Base-by-base conservation (phyloP, 2,797 vertebrate species). In the Paedocypris micromegethes region DNA sequence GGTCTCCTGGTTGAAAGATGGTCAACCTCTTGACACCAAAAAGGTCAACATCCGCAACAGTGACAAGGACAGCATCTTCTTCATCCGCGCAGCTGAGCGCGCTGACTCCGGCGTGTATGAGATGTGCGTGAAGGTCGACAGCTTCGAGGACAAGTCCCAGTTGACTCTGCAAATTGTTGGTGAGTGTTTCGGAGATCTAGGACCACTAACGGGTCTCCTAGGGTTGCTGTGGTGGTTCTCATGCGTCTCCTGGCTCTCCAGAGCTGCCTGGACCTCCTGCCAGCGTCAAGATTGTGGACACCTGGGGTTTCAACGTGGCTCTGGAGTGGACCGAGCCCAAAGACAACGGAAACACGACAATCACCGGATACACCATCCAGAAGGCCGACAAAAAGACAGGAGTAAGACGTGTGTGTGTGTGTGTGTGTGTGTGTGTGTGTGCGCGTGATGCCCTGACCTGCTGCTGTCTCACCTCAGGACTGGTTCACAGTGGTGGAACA, bases 311-410 rank as follows among this genome's bases (percentile, higher is more conserved):
- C 81, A 98, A 97, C 0, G 94, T 89, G n/a, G 91, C 95, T 55
- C 83, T 98, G 68, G 92, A 98, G 59, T 99, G 97, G 97, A 87
- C 78, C 0, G 75, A 79, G 0, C 95, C 97, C 0, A 71, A 0
- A 0, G 94, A 99, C 80, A 94, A 83, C 0, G 97, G 97, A 64
- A 98, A 98, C 83, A 89, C 93, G 1, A 90, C 93, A 2, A 93
- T 99, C 82, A 93, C 92, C 42, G 96, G 95, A 61, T 99, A 98
- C 85, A 88, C 87, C 0, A 74, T 99, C 75, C 96, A 99, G 88
- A 99, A 99, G 78, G 91, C 96, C 0, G 96, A 99, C 87, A 93
- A 91, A 80, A 98, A 93, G 86, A 97, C 95, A 0, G 91, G 92
- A 87, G 96, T 98, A 83, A 91, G 71, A 9, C 41, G 47, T 6